These are phyloP conservation scores for Lethocerus indicus DNA, from an alignment of 1,140 invertebrate species.

Conservation along the genomic window DNA sequence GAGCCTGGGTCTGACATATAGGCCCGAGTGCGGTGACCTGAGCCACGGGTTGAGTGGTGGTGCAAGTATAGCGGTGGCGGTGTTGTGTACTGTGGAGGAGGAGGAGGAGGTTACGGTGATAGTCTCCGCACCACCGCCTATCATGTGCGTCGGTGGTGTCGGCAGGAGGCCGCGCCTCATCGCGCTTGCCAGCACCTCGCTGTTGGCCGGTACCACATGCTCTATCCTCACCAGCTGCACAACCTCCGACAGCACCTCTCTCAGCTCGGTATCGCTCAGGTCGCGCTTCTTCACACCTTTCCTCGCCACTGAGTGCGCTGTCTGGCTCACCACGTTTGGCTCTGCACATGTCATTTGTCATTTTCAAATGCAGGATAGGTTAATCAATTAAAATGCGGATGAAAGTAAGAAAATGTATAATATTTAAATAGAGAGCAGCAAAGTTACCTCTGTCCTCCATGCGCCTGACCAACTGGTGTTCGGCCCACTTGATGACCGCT, in stretches of 20 bases:
- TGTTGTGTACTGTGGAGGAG: too few species aligned
- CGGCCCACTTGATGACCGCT: conserved; percentile 80
- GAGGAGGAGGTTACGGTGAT: too few species aligned
- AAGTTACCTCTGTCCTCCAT: conserved; percentile 60
- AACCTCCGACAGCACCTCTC: conserved; percentile 71
- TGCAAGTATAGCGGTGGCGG: too few species aligned
- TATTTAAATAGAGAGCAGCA: background rate
- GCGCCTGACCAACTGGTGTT: conserved; percentile 59
- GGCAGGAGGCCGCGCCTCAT: conserved; percentile 72
- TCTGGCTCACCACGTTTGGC: conserved; percentile 80
- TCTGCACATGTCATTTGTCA: conserved; percentile 42
- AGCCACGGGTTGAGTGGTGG: conserved; percentile 79
- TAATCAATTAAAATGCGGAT: background rate
- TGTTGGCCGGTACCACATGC: conserved; percentile 73
- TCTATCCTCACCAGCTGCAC: conserved; percentile 66
- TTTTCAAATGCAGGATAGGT: too few species aligned
- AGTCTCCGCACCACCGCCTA: conserved; percentile 36
- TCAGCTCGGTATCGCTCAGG: conserved; percentile 68
- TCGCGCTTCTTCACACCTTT: conserved; percentile 74
- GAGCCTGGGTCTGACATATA: conserved; percentile 68
- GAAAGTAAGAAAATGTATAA: background rate
- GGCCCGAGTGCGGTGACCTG: conserved; percentile 34
- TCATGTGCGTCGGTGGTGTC: conserved; percentile 74
- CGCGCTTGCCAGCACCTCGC: conserved; percentile 57
- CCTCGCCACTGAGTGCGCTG: conserved; percentile 72